Evolutionary conservation across 2,113 vertebrate genomes (phyloP), one percentile per base, ranked within the genome.

Genomic region (Stomatorhinus ivindoensis): DNA sequence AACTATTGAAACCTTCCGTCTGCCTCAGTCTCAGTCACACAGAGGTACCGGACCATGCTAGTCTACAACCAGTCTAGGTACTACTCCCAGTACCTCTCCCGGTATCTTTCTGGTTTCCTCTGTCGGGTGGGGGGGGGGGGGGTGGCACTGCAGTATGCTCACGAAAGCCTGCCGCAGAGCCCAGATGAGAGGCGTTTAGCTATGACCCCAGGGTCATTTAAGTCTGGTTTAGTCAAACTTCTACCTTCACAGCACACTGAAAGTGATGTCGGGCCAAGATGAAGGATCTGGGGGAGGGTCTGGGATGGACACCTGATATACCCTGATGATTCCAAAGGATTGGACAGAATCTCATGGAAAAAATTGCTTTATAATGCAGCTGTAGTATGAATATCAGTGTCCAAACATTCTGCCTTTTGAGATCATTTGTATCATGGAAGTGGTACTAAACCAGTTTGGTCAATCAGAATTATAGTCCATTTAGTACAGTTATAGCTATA

Each of bases 161-260:
- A 95, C 95, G 95, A 96, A 96, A 96, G 95, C 27, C 94, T 94
- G 93, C 95, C 95, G 95, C 95, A 95, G 94, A 96, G 95, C 95
- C 95, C 93, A 90, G 90, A 90, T 92, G 94, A 95, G 93, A 93
- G 94, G 93, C 11, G 93, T 94, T 96, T 95, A 93, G 95, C 95
- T 96, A 93, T 94, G 93, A 93, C 94, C 95, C 92, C 91, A 93
- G 94, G 95, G 95, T 96, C 95, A 95, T 95, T 96, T 96, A 95
- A 95, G 94, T 95, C 95, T 92, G 93, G 93, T 95, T 95, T 93
- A 92, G 93, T 94, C 94, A 93, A 94, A 94, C 94, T 93, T 95
- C 93, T 95, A 69, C 3, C 94, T 94, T 92, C 94, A 93, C 92
- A 91, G 91, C 90, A 91, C 94, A 94, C 93, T 95, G 94, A 95